phyloP scores from a whole-genome alignment of 2,888 invertebrate species.

The Drosophila nigricruria region DNA sequence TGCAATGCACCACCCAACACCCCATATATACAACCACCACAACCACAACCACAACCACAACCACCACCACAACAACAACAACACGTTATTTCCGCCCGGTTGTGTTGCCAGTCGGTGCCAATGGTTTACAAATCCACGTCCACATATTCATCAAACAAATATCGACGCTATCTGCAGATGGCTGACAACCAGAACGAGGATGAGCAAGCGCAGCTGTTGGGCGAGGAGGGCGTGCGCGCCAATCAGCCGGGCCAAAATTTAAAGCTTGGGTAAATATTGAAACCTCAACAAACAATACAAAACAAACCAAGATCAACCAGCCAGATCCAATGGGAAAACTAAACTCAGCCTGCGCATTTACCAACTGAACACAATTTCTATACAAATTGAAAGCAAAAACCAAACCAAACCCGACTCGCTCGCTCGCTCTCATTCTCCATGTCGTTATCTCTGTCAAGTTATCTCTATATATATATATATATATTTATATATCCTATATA shows the following conservation, averaged over 20 bases:
- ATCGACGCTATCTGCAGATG: conserved; percentile 91
- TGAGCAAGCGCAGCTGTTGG: conserved; percentile 97
- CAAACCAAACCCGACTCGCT: conserved; percentile 61
- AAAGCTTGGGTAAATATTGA: conserved; percentile 96
- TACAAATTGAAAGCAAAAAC: conserved; percentile 25
- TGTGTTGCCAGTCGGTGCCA: conserved; percentile 88
- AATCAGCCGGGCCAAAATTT: conserved; percentile 93
- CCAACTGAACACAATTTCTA: conserved; percentile 27
- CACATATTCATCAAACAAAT: conserved; percentile 81
- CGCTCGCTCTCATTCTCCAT: conserved; percentile 69
- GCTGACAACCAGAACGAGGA: conserved; percentile 98
- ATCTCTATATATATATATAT: conserved; percentile 14
- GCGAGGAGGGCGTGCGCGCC: conserved; percentile 97
- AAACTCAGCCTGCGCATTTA: conserved; percentile 43
- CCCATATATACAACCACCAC: conserved; percentile 26
- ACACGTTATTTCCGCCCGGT: conserved; percentile 84
- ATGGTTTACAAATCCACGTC: conserved; percentile 83
- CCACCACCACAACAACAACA: conserved; percentile 34
- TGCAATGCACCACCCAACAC: conserved; percentile 24
- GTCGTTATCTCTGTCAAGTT: conserved; percentile 45
- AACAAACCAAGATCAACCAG: conserved; percentile 28
- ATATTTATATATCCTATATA: neutral
- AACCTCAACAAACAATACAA: conserved; percentile 31
- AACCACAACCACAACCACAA: conserved; percentile 30
- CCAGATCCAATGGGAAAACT: conserved; percentile 68